These are phyloP conservation scores for Zosterops hypoxanthus DNA, from an alignment of 2,113 vertebrate genomes.

Conservation along the genomic window DNA sequence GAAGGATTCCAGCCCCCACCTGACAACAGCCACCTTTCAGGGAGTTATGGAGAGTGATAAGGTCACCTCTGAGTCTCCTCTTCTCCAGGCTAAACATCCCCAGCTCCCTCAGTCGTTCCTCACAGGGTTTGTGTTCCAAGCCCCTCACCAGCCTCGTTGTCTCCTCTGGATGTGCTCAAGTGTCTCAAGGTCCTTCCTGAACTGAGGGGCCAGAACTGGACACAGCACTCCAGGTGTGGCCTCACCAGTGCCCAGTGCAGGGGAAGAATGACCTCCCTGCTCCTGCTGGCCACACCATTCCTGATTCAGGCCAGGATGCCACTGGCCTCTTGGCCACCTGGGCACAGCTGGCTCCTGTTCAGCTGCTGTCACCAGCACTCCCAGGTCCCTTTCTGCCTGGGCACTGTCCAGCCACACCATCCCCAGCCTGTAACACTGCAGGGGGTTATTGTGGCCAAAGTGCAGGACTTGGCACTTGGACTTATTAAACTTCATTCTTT, in stretches of 20 bases:
- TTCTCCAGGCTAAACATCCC: background rate
- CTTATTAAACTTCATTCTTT: background rate
- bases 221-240: too few relatives aligned
- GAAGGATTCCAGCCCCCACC: background rate
- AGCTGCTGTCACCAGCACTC: background rate
- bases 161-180: background rate
- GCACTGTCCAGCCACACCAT: background rate
- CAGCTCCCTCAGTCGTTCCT: background rate
- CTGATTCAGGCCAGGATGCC: background rate
- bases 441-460: background rate
- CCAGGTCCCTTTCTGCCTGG: background rate
- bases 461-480: background rate
- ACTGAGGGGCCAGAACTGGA: background rate
- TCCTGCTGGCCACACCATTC: too few relatives aligned
- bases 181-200: fast-evolving
- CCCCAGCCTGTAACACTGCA: background rate
- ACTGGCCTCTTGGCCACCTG: too few relatives aligned
- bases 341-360: too few relatives aligned
- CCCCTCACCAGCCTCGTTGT: background rate
- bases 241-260: too few relatives aligned
- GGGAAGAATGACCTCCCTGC: too few relatives aligned
- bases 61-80: background rate
- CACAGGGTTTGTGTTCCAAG: background rate
- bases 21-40: background rate
- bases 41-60: background rate